Base-by-base conservation (phyloP, 2,888 invertebrate genomes). In the Syrista parreyssii region DNA sequence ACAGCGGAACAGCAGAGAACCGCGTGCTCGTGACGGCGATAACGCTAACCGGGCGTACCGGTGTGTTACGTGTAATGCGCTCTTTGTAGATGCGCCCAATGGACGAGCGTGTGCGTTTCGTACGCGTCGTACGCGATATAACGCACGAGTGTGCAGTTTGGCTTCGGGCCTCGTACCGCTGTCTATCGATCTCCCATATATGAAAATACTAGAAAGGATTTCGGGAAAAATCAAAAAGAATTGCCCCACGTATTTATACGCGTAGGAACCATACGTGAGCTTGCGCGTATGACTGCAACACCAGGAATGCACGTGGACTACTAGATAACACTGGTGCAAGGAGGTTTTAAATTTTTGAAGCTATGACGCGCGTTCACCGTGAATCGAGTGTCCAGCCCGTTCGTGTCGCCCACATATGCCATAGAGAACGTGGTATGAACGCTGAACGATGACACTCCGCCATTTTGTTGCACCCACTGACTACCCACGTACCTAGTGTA, bases 391-490 rank as follows among this genome's bases (percentile, higher is more conserved):
- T 23, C 55, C 75, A 79, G 80, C 75, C 80, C 79, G 73, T 78
- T 75, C 79, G 34, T 75, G 73, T 81, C 86, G 82, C 87, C 86
- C 82, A 85, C 85, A 82, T 82, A 81, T 82, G 78, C 82, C 84
- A 82, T 81, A 74, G 81, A 83, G 81, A 78, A 72, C 80, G 76
- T 80, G 82, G 86, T 80, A 82, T 85, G 82, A 85, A 86, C 84
- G 80, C 83, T 82, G 86, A 86, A 88, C 83, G 87, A 86, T 86
- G 87, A 86, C 85, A 83, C 84, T 82, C 84, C 82, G 86, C 85
- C 86, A 86, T 86, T 84, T 86, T 87, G 85, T 86, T 85, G 85
- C 86, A 87, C 85, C 86, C 86, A 87, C 87, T 84, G 85, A 84
- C 87, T 85, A 80, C 85, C 85, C 85, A 86, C 86, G 84, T 81